Conservation (phyloP, 2,113 vertebrate species). For the Serinus canaria region DNA sequence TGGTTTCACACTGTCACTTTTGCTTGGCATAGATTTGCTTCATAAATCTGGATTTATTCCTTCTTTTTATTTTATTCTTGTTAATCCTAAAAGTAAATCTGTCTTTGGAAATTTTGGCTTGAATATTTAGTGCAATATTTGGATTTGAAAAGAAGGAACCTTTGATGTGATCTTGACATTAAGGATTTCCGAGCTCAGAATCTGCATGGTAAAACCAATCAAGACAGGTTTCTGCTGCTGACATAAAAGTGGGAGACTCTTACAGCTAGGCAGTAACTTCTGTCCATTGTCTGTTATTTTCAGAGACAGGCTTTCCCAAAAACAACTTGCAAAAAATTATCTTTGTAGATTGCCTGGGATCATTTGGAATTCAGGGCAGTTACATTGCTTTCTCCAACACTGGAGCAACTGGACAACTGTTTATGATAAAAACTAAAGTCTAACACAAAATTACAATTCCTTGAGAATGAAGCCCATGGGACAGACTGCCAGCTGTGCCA, state of each 20-base stretch:
- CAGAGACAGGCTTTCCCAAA: background rate
- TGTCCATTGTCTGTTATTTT: background rate
- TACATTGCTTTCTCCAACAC: background rate
- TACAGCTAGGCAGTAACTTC: background rate
- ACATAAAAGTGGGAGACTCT: background rate
- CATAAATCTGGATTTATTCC: slow-evolving; percentile 1
- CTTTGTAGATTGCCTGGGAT: background rate
- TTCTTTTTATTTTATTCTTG: slow-evolving; percentile 45
- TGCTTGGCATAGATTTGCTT: background rate
- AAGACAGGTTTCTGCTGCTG: background rate
- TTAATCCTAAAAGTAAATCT: slow-evolving; percentile 57
- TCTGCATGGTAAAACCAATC: slow-evolving; percentile 46
- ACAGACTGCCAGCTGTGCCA: background rate
- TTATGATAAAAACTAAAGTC: background rate
- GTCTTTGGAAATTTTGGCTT: slow-evolving; percentile 29
- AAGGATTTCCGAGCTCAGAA: slow-evolving; percentile 60
- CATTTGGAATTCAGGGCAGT: background rate
- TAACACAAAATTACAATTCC: background rate
- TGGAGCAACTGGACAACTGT: background rate
- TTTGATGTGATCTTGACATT: slow-evolving; percentile 63
- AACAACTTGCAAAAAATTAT: background rate
- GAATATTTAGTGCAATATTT: slow-evolving; percentile 56
- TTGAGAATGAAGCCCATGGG: background rate
- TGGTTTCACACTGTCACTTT: slow-evolving; percentile 2
- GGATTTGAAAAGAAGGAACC: slow-evolving; percentile 44